Base-by-base conservation (phyloP, 53 echinoderm and acorn worm species). In the Zoroaster sp. region DNA sequence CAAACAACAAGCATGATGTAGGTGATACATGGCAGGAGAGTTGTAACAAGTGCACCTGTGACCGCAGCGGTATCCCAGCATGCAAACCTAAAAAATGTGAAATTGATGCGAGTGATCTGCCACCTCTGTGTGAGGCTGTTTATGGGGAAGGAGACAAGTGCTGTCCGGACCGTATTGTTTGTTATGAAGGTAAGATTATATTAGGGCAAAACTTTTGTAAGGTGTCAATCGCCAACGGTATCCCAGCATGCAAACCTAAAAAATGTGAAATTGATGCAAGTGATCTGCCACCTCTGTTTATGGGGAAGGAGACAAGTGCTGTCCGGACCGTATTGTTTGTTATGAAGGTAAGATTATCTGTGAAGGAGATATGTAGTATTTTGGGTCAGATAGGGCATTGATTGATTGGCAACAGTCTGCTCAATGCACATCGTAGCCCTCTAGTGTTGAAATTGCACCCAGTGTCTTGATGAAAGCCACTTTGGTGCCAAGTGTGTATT, bases 171-270 rank as follows among this genome's bases (percentile, higher is more conserved):
- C 32, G 55, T 0, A 35, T 80, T 4, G 77, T 89, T 40, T 92
- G 92, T 41, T 44, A 47, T 66, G 92, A 92, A 78, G 68, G 92
- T 89, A 72, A 69, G 89, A 21, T 77, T n/a, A 47, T 47, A n/a
- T n/a, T n/a, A n/a, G n/a, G n/a, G n/a, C n/a, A n/a, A n/a, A n/a
- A n/a, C n/a, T n/a, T n/a, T n/a, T n/a, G n/a, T n/a, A n/a, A n/a
- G 25, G 55, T 7, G 55, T 55, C 7, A 5, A 21, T 20, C 9
- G 55, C 55, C 55, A n/a, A n/a, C n/a, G n/a, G n/a, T n/a, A n/a
- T n/a, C 55, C 6, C 6, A 23, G 55, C 25, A 23, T 55, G 0
- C 14, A 15, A 1, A 12, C 9, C 23, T n/a, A 41, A 75, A 75
- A 0, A 44, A 37, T 17, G 36, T 74, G 74, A 10, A 37, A 21